Base-by-base conservation (phyloP, 35 echinoderm and acorn worm genomes). In the Hemicentrotus pulcherrimus region DNA sequence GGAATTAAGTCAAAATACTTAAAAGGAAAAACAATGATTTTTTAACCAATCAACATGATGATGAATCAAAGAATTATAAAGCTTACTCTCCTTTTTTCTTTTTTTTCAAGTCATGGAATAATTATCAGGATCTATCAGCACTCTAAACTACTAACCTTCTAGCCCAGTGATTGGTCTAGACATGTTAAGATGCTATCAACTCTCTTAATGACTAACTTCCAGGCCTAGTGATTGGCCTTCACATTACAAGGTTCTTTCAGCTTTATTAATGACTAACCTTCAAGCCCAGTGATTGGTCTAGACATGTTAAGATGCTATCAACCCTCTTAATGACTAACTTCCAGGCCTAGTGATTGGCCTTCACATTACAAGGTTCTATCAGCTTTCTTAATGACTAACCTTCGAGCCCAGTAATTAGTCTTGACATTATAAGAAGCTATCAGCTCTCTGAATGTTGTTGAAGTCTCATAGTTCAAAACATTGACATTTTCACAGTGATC, bases 401-500 rank as follows among this genome's bases (percentile, higher is more conserved):
- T 93, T 32, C 91, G 46, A 31, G 48, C 91, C 91, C 91, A 93
- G 32, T 22, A 16, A 58, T 93, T 93, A 47, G 91, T 93, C 46
- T 55, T 48, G 45, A 93, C 91, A 58, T 93, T 93, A 47, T 93
- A 93, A 16, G 91, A 93, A 13, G 91, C 45, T 31, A 93, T 55
- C 6, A 93, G 91, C 45, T 93, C 91, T 93, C 91, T 93, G 91
- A 48, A 55, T 22, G 91, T 93, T 32, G 46, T 47, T 31, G 91
- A 93, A 12, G 91, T 93, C 47, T 93, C 91, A 55, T 93, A 93
- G 32, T 93, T 93, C 14, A 14, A 22, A 31, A 93, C 48, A 47
- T 93, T 50, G 91, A 93, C 48, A 28, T 93, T 93, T 31, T 93
- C 47, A 55, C 91, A 93, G 24, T 93, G 91, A 93, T 93, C 91